Evolutionary conservation across 1,140 invertebrate species (phyloP).

Genomic region (Sminthurides bifidus): DNA sequence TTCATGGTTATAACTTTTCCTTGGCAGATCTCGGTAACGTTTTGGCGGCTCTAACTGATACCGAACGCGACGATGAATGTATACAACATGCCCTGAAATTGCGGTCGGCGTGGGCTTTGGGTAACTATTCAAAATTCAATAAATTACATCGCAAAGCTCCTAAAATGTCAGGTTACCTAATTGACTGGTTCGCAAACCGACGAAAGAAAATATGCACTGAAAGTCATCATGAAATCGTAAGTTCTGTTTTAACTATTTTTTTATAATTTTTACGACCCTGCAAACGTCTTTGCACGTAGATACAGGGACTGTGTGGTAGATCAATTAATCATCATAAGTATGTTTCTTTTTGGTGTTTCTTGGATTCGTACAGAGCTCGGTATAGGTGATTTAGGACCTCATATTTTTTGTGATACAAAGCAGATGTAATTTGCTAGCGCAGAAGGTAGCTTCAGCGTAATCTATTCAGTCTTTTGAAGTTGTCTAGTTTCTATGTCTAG

Average conservation of each 20-base stretch:
- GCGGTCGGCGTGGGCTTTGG: slow-evolving; percentile 76
- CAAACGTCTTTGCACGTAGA: neutral
- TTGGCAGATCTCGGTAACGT: slow-evolving; percentile 82
- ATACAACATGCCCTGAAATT: slow-evolving; percentile 76
- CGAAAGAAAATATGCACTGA: slow-evolving; percentile 79
- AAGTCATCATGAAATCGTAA: slow-evolving; percentile 91
- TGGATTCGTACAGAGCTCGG: neutral
- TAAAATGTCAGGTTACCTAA: slow-evolving; percentile 87
- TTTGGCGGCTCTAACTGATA: slow-evolving; percentile 59
- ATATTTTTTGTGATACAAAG: neutral
- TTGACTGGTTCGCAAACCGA: slow-evolving; percentile 94
- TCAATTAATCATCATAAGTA: neutral
- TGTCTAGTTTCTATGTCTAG: no score
- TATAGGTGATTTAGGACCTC: neutral
- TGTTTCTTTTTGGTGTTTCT: neutral
- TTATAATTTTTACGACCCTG: slow-evolving; percentile 2
- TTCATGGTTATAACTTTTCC: neutral
- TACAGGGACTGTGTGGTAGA: neutral
- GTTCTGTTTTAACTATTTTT: slow-evolving; percentile 40
- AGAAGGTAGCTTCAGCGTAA: no score
- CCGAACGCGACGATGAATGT: slow-evolving; percentile 70
- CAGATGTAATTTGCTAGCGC: neutral
- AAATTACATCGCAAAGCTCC: slow-evolving; percentile 73
- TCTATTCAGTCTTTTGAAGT: no score
- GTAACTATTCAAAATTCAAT: slow-evolving; percentile 87